Evolutionary conservation across 2,113 vertebrate genomes (phyloP), one percentile per base, ranked within the genome.

Genomic region (Clarias magur): DNA sequence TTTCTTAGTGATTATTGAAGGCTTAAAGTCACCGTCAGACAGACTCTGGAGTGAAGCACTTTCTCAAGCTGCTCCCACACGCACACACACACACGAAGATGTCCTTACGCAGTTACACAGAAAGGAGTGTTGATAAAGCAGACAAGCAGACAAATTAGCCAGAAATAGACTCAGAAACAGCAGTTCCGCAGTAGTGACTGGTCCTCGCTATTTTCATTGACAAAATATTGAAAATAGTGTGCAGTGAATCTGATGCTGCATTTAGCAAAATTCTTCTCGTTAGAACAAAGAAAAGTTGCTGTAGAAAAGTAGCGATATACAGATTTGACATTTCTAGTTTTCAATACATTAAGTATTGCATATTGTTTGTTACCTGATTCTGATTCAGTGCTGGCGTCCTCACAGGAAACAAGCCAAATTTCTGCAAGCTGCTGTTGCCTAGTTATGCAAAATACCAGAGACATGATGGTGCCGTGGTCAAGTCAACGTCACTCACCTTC

Each of bases 1-100:
- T 92, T 94, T 94, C 88, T 87, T 86, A 89, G 86, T 83, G 82
- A 90, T 89, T 79, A 84, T 57, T 85, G 73, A 70, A 87, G 80
- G 83, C 83, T 88, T 79, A 27, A 76, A 91, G 80, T 92, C 88
- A 90, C 76, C 80, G 85, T 57, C 70, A 89, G 80, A 65, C 85
- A 75, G 38, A 87, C 84, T 85, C 88, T 84, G 62, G 42, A 82
- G 88, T 84, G 62, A 80, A 34, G 16, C 84, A 70, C 73, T 87
- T 90, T 91, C 88, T 91, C 83, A 91, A 91, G 90, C 88, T 86
- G 93, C 90, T 91, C 73, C 79, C 83, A 88, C 62, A 85, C 48
- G 59, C 57, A 84, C 38, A 59, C 42, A 85, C 62, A 70, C 13
- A 82, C 81, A 90, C 82, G 88, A 79, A 89, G 63, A 83, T 56